Base-by-base conservation (phyloP, 2,888 invertebrate genomes). In the Busseola fusca region DNA sequence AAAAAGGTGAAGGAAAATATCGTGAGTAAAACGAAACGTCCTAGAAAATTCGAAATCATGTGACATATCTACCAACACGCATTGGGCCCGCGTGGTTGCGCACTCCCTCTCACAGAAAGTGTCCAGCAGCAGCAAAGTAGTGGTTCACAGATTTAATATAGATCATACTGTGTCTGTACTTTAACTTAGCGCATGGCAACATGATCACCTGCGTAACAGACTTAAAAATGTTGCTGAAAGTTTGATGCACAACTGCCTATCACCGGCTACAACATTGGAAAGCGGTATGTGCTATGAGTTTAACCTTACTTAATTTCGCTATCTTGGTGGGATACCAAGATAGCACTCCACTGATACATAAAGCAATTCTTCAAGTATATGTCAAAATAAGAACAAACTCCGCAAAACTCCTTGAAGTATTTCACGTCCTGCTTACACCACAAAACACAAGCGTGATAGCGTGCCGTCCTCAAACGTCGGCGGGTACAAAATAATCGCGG, bases 401-500 rank as follows among this genome's bases (percentile, higher is more conserved):
- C 14, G 9, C 14, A 18, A 34, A 18, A n/a, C 16, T 37, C 4
- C 4, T 12, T 52, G 37, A 72, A 40, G 27, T 50, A 52, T 25
- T 52, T 45, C 34, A 25, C n/a, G n/a, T 48, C 16, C 68, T 73
- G 69, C 66, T 64, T 67, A 69, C 21, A 56, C 74, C 67, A 34
- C 66, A 78, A 57, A 73, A 74, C 71, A 72, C 10, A 48, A 48
- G 59, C 59, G 18, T 30, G 25, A 69, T 59, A 54, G 71, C 40
- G 27, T 18, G 58, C 64, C 82, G 69, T 69, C 37, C 60, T 72
- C 67, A 69, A 67, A 62, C 74, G 74, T 80, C 81, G 84, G 82
- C 80, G 84, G 74, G 73, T 75, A 72, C 72, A 83, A 84, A 81
- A 85, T 82, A 85, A 84, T 85, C 78, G 71, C 42, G 70, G 57